Conservation (phyloP, 2,888 invertebrate genomes). For the Troides helena region DNA sequence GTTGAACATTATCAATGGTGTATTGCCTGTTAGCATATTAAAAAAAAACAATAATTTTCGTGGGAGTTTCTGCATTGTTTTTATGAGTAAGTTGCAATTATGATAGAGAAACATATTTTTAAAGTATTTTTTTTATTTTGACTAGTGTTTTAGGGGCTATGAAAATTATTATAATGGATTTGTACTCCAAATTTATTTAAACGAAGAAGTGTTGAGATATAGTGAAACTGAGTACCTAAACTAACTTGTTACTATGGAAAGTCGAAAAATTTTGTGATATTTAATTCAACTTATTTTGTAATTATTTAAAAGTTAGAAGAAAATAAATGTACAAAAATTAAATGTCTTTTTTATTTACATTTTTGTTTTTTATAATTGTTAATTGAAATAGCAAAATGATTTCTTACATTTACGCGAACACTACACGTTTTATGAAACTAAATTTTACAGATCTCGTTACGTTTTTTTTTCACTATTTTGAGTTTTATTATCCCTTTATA, state of each 20-base stretch:
- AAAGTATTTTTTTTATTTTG: slow-evolving; percentile 1
- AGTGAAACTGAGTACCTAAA: slow-evolving; percentile 13
- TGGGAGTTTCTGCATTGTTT: not conserved
- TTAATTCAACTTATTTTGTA: slow-evolving; percentile 34
- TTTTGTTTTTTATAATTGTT: not conserved
- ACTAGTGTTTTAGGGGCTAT: slow-evolving; percentile 2
- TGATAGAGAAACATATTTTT: not conserved
- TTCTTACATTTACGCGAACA: too few relatives aligned
- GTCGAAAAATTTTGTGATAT: slow-evolving; percentile 35
- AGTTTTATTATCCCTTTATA: too few relatives aligned
- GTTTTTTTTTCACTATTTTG: too few relatives aligned
- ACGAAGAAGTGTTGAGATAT: slow-evolving; percentile 12
- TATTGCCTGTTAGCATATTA: not conserved
- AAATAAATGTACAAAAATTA: slow-evolving; percentile 10
- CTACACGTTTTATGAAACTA: too few relatives aligned
- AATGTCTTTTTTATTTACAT: not conserved
- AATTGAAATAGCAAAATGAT: too few relatives aligned
- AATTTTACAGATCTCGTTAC: too few relatives aligned
- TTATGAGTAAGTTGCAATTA: not conserved
- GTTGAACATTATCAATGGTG: slow-evolving; percentile 2
- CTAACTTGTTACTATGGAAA: slow-evolving; percentile 1
- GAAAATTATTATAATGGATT: slow-evolving; percentile 5
- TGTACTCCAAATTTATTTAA: slow-evolving; percentile 6
- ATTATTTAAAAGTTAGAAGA: slow-evolving; percentile 29
- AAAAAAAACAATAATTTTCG: not conserved